Evolutionary conservation across 2,797 vertebrate species (phyloP).

Genomic region (Gorsachius magnificus): DNA sequence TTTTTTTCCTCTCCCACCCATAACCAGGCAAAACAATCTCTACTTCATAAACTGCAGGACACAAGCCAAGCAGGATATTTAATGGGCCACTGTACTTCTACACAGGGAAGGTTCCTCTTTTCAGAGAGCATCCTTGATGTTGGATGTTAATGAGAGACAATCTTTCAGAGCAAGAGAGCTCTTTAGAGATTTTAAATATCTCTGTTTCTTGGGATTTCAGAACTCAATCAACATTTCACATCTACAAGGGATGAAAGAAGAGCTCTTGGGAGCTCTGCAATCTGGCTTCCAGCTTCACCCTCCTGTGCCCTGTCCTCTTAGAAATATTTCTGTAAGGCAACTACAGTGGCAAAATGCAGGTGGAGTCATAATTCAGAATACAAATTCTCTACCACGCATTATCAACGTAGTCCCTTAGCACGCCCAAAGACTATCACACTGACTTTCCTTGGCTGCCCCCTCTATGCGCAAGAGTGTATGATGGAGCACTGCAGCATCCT

Average conservation of each 20-base stretch:
- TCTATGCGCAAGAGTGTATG: rapidly evolving
- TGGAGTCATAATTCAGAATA: background rate
- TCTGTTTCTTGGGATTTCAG: background rate
- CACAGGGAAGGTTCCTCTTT: background rate
- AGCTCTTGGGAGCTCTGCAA: background rate
- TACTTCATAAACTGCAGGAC: background rate
- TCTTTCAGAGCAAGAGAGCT: background rate
- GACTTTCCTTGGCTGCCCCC: background rate
- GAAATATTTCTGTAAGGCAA: background rate
- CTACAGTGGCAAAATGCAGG: background rate
- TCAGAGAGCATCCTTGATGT: background rate
- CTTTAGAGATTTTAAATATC: background rate
- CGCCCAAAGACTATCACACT: background rate
- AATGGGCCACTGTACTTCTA: background rate
- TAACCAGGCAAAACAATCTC: background rate
- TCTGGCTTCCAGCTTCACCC: background rate
- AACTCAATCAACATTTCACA: conserved; percentile 5
- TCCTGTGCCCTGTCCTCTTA: background rate
- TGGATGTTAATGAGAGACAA: background rate
- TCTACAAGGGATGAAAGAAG: background rate
- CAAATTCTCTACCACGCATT: background rate
- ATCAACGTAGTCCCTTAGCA: background rate
- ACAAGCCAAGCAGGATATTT: background rate
- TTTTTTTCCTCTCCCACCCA: background rate
- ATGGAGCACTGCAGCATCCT: background rate